Evolutionary conservation across 2,888 invertebrate species (phyloP).

Genomic region (Macrophya annulata): DNA sequence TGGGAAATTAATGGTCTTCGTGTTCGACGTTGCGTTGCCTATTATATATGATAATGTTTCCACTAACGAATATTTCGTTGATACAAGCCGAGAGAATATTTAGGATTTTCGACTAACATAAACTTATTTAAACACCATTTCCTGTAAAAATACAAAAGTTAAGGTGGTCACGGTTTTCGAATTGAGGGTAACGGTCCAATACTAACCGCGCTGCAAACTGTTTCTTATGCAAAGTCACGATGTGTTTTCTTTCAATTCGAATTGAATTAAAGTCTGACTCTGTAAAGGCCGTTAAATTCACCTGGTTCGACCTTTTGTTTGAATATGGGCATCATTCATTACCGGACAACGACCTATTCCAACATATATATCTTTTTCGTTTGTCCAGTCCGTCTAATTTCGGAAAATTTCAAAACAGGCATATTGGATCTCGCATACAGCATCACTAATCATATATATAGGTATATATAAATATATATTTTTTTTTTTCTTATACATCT

Average conservation of each 20-base stretch:
- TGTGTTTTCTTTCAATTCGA: neutral
- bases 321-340: neutral
- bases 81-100: neutral
- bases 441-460: too few species aligned
- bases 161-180: neutral
- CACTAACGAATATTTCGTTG: neutral
- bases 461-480: neutral
- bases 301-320: neutral
- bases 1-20: slow-evolving; percentile 68
- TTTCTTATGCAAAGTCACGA: slow-evolving; percentile 17
- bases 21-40: slow-evolving; percentile 15
- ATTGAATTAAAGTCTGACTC: neutral
- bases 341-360: neutral
- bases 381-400: neutral
- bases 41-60: slow-evolving; percentile 32
- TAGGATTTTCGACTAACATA: neutral
- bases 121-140: neutral
- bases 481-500: neutral
- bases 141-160: neutral
- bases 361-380: neutral
- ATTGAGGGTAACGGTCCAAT: neutral
- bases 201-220: neutral
- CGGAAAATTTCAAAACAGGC: neutral
- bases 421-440: neutral
- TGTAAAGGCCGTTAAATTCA: neutral